These are phyloP conservation scores for Drosophila suboccidentalis DNA, from an alignment of 2,888 invertebrate species.

Conservation along the genomic window DNA sequence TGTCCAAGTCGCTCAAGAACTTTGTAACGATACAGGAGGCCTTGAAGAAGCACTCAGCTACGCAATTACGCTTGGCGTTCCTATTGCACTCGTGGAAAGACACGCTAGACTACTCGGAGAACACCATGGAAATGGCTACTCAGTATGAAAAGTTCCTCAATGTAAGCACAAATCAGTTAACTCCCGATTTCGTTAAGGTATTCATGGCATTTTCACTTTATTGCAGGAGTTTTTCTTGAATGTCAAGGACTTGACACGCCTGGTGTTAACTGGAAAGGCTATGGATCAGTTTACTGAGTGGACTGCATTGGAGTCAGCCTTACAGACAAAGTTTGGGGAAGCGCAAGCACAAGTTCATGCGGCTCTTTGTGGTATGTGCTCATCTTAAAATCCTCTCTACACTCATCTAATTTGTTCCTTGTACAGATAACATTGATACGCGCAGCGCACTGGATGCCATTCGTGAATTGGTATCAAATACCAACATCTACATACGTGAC, in stretches of 20 bases:
- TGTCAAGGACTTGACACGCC: slow-evolving; percentile 91
- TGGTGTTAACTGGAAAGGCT: slow-evolving; percentile 83
- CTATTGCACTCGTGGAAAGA: slow-evolving; percentile 99
- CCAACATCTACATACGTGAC: slow-evolving; percentile 94
- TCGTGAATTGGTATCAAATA: slow-evolving; percentile 93
- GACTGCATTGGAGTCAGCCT: slow-evolving; percentile 89
- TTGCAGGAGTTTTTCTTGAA: slow-evolving; percentile 96
- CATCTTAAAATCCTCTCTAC: neutral
- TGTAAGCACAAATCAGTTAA: slow-evolving; percentile 87
- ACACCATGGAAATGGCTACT: slow-evolving; percentile 97
- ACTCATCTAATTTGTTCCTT: neutral
- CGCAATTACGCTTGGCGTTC: slow-evolving; percentile 97
- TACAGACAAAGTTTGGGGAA: slow-evolving; percentile 89
- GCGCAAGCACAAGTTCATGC: slow-evolving; percentile 90
- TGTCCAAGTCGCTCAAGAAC: slow-evolving; percentile 99
- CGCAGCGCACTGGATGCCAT: slow-evolving; percentile 93
- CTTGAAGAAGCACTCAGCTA: slow-evolving; percentile 91
- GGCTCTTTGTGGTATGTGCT: slow-evolving; percentile 92
- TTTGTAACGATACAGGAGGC: slow-evolving; percentile 98
- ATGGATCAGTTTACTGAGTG: slow-evolving; percentile 89
- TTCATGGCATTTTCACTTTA: neutral
- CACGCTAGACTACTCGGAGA: slow-evolving; percentile 97
- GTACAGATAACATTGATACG: slow-evolving; percentile 96
- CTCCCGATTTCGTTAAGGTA: neutral
- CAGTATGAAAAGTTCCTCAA: slow-evolving; percentile 96